These are phyloP conservation scores for Campylomormyrus tamandua DNA, from an alignment of 2,113 vertebrate species.

Conservation along the genomic window DNA sequence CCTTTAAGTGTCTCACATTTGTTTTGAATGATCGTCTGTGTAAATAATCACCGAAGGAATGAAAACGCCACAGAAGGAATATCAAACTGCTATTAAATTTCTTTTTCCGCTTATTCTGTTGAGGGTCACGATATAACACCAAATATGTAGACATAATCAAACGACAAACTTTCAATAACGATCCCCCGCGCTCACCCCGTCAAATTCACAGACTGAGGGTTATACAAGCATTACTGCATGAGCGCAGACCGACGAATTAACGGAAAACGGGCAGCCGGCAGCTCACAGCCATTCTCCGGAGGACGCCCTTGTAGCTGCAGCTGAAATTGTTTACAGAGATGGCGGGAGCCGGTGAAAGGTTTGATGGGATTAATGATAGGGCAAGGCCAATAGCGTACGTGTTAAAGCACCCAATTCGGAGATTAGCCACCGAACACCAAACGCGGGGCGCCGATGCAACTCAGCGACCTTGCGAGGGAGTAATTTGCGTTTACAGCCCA, in stretches of 20 bases:
- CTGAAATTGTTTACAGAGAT: not conserved
- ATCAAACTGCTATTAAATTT: not conserved
- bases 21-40: not conserved
- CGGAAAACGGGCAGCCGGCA: not conserved
- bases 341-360: not conserved
- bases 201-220: not conserved
- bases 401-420: conserved; percentile 5
- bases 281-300: not conserved
- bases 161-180: not conserved
- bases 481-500: not conserved
- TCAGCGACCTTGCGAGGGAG: not conserved
- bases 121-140: not conserved
- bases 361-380: conserved; percentile 5
- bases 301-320: not conserved
- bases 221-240: not conserved
- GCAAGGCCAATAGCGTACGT: not conserved
- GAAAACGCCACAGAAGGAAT: not conserved
- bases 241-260: not conserved
- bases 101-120: not conserved
- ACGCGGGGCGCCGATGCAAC: not conserved
- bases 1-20: not conserved
- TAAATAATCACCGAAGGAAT: not conserved
- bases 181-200: not conserved
- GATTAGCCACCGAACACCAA: not conserved
- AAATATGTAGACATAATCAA: not conserved